phyloP scores from a whole-genome alignment of 2,797 vertebrate genomes.

The Mormyrus hasselquistii region DNA sequence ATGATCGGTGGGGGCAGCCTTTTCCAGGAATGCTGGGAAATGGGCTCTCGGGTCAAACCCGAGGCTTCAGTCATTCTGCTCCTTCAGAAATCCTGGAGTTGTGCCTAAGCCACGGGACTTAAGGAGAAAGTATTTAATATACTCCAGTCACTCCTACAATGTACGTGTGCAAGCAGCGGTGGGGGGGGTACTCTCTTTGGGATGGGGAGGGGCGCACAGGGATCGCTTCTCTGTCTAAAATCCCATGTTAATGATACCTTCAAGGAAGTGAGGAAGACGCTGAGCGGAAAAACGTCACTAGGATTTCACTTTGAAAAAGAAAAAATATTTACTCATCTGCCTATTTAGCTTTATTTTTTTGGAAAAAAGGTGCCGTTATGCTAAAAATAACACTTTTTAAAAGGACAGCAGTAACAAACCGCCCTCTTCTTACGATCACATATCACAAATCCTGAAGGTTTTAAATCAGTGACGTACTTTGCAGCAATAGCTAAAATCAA shows the following conservation, averaged over 20 bases:
- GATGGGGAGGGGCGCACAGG: not conserved
- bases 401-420: not conserved
- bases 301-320: not conserved
- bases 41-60: not conserved
- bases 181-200: not conserved
- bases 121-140: not conserved
- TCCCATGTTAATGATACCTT: not conserved
- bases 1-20: not conserved
- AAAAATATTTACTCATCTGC: not conserved
- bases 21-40: not conserved
- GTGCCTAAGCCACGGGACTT: not conserved
- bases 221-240: not conserved
- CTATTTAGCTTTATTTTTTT: not conserved
- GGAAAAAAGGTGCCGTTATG: not conserved
- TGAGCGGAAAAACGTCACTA: not conserved
- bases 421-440: not conserved
- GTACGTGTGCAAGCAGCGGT: not conserved
- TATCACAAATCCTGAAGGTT: not conserved
- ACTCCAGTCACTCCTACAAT: not conserved
- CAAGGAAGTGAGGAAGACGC: not conserved
- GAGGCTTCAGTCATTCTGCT: not conserved
- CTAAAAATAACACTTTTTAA: not conserved
- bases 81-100: not conserved
- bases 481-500: not conserved
- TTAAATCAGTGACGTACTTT: not conserved